Base-by-base conservation (phyloP, 2,113 vertebrate genomes). In the Eudyptes chrysolophus region DNA sequence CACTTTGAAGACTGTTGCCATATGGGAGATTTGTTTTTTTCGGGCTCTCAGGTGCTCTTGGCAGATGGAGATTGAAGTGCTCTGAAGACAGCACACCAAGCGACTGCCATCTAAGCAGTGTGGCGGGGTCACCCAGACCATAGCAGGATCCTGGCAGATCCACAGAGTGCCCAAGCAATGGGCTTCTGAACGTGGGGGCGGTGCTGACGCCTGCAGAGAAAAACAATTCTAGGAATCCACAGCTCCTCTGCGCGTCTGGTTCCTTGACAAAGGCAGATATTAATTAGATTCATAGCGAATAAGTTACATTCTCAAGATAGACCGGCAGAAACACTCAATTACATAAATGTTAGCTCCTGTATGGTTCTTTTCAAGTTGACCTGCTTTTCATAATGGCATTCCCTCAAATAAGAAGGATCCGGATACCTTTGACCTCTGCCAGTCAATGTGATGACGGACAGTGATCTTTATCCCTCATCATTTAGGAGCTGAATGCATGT, bases 41-140 rank as follows among this genome's bases (percentile, higher is more conserved):
- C 36, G 2, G 80, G 76, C 76, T 90, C 88, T 94, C 82, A 52
- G 91, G 82, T 94, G 90, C 91, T 91, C 57, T 49, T 30, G 62
- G 92, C 94, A 97, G 90, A 94, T 89, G 89, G 94, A 80, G 78
- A 34, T 51, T 34, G 76, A 61, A 89, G 48, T 2, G 68, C 69
- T 87, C 14, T 27, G 88, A 76, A 86, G 40, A 10, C 11, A 9
- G 42, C 44, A 15, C n/a, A 34, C 52, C 32, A 19, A 84, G 34
- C 42, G 69, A 5, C 34, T 86, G 57, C 62, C 11, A 2, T 15
- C 30, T 6, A 0, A 12, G 68, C 0, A 0, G 29, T 21, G 29
- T 40, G 22, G 2, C 48, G 72, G 55, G 61, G 75, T 61, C 27
- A 20, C 58, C 52, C 14, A 3, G 51, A 6, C 29, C 27, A 1